Conservation (phyloP, 1,140 invertebrate species). For the Cataglyphis hispanica region DNA sequence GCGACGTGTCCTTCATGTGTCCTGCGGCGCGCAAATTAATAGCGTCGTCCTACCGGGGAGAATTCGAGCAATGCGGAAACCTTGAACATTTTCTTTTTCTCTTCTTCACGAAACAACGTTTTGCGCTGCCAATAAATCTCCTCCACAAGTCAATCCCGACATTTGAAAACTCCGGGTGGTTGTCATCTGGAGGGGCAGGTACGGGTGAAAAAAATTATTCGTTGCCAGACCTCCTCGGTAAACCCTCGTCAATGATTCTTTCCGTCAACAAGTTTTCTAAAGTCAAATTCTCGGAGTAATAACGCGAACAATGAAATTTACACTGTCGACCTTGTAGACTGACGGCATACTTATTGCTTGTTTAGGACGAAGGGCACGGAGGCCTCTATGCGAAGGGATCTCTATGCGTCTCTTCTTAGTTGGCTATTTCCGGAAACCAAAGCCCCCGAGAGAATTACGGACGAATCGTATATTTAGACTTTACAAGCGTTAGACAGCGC, state of each 20-base stretch:
- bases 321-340: background rate
- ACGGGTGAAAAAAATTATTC: slow-evolving; percentile 59
- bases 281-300: slow-evolving; percentile 30
- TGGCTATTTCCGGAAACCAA: slow-evolving; percentile 44
- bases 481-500: slow-evolving; percentile 38
- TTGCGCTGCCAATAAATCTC: slow-evolving; percentile 14
- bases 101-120: slow-evolving; percentile 31
- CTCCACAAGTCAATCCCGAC: slow-evolving; percentile 22
- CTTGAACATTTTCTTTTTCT: slow-evolving; percentile 16
- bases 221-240: background rate
- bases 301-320: slow-evolving; percentile 63
- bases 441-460: slow-evolving; percentile 48
- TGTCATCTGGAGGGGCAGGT: slow-evolving; percentile 7
- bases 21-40: slow-evolving; percentile 34
- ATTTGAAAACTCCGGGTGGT: background rate
- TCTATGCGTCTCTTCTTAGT: background rate
- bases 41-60: background rate
- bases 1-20: slow-evolving; percentile 36
- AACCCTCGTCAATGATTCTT: slow-evolving; percentile 39
- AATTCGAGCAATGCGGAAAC: background rate
- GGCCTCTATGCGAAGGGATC: background rate
- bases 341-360: slow-evolving; percentile 68
- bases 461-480: slow-evolving; percentile 58
- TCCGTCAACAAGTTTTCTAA: slow-evolving; percentile 31
- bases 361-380: slow-evolving; percentile 60